phyloP scores from a whole-genome alignment of 2,797 vertebrate species.

The Gastrophryne carolinensis region DNA sequence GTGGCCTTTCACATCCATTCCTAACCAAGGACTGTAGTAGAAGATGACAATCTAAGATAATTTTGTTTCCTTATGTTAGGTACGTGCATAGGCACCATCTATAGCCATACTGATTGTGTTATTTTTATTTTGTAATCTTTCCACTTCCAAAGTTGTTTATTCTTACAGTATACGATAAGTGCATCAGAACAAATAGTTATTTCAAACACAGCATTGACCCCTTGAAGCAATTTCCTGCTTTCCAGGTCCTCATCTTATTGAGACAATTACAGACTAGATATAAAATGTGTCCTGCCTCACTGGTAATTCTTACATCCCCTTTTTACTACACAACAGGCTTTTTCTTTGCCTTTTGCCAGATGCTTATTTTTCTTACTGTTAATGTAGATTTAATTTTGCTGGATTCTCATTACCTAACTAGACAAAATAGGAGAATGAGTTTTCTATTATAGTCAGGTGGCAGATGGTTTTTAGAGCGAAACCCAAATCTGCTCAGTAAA shows the following conservation, averaged over 20 bases:
- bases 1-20: no score
- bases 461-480: no score
- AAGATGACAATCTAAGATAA: no score
- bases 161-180: neutral
- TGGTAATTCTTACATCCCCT: conserved; percentile 58
- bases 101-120: no score
- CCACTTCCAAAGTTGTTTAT: neutral
- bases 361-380: conserved; percentile 7
- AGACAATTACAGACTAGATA: conserved; percentile 46
- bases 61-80: no score
- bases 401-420: conserved; percentile 5
- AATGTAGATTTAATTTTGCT: conserved; percentile 24
- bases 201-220: conserved; percentile 41
- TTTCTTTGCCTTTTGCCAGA: conserved; percentile 44
- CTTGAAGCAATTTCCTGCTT: conserved; percentile 47
- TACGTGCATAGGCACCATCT: no score
- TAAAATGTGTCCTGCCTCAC: conserved; percentile 61
- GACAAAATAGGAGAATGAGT: conserved; percentile 8
- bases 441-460: neutral
- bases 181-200: neutral
- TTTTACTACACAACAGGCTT: conserved; percentile 55
- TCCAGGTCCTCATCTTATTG: conserved; percentile 48
- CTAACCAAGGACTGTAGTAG: no score
- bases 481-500: no score
- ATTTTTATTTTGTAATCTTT: no score